Percentiles rank a stretch among this genome's conserved stretches.
phyloP scores from a whole-genome alignment of 2,797 vertebrate genomes.

The Sylvia borin region DNA sequence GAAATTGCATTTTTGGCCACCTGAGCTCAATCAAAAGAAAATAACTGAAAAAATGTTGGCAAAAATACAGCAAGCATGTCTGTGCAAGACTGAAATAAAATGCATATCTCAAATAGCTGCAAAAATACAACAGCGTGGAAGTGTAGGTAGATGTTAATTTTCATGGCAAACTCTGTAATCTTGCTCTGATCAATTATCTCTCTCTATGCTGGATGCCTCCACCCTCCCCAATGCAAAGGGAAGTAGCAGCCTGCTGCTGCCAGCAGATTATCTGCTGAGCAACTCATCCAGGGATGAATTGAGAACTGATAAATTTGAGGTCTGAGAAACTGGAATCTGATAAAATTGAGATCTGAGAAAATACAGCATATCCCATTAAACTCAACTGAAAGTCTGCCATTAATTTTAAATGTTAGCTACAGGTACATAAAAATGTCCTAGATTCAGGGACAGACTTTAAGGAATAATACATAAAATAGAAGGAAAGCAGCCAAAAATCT shows the following conservation, averaged over 20 bases:
- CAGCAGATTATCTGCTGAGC: neutral
- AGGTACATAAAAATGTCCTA: constrained; percentile 39
- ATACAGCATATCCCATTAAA: constrained; percentile 18
- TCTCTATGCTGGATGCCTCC: neutral
- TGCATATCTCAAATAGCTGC: neutral
- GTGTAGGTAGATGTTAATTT: constrained; percentile 3
- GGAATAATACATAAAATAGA: constrained; percentile 35
- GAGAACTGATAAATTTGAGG: neutral
- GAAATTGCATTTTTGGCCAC: neutral
- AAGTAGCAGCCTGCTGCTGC: neutral
- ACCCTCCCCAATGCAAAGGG: neutral
- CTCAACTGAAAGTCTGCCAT: neutral
- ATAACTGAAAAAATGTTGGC: neutral
- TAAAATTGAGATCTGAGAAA: constrained; percentile 16
- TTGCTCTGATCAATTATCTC: constrained; percentile 19
- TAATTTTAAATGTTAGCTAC: constrained; percentile 31
- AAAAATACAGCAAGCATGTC: neutral
- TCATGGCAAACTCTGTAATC: constrained; percentile 17
- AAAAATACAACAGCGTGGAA: neutral
- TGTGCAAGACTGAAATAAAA: neutral
- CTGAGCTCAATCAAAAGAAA: neutral
- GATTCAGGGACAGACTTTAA: constrained; percentile 37
- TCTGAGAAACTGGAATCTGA: neutral
- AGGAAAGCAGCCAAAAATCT: constrained; percentile 32
- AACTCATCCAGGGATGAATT: neutral